Conservation (phyloP, 2,797 vertebrate species). For the Xyrichtys novacula region DNA sequence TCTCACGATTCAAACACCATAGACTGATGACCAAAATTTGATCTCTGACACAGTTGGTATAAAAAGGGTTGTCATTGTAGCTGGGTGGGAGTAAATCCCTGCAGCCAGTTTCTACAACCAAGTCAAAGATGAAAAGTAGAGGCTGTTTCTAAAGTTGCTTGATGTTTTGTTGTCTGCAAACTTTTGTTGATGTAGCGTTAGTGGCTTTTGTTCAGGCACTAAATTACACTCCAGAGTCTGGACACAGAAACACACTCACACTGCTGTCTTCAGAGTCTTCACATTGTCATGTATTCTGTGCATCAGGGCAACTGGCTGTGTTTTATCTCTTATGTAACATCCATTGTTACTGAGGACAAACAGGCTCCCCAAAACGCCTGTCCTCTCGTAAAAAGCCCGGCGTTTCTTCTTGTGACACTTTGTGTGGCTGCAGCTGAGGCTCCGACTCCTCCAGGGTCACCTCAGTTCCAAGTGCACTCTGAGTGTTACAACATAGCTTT, state of each 20-base stretch:
- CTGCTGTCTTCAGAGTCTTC: not conserved
- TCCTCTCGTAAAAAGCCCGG: conserved; percentile 4
- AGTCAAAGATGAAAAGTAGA: not conserved
- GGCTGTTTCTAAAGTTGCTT: not conserved
- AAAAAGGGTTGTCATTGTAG: not conserved
- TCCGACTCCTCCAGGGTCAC: conserved; percentile 12
- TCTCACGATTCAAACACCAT: too few relatives aligned
- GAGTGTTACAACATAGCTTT: not conserved
- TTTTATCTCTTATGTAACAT: conserved; percentile 3
- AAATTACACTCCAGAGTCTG: not conserved
- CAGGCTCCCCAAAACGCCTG: not conserved
- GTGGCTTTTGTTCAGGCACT: not conserved
- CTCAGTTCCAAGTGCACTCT: conserved; percentile 9
- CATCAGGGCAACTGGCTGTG: not conserved
- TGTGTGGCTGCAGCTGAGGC: not conserved
- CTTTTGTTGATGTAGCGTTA: not conserved
- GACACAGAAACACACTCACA: conserved; percentile 1
- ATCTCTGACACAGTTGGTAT: too few relatives aligned
- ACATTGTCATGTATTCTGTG: not conserved
- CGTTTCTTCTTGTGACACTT: conserved; percentile 4
- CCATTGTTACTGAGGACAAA: not conserved
- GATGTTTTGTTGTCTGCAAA: not conserved
- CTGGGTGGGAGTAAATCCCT: too few relatives aligned
- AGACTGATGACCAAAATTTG: too few relatives aligned
- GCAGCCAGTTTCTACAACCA: not conserved